Evolutionary conservation across 2,888 invertebrate species (phyloP).

Genomic region (Lucinisca nassula): DNA sequence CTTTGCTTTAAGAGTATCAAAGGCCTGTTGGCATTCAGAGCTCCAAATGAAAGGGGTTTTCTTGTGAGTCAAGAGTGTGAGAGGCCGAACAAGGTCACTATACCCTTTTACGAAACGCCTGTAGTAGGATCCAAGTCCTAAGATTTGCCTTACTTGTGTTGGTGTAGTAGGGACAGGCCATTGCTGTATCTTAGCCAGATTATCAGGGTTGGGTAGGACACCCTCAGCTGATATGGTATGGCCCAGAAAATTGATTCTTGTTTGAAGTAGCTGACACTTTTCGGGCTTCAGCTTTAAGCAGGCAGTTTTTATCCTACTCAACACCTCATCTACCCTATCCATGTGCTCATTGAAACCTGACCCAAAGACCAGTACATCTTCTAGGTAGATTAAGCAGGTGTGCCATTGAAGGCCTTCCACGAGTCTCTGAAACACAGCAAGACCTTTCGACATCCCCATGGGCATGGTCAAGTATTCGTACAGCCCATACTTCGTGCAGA

Average conservation of each 20-base stretch:
- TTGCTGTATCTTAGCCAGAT: constrained; percentile 36
- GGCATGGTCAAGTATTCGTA: constrained; percentile 50
- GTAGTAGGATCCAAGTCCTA: constrained; percentile 58
- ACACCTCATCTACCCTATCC: constrained; percentile 40
- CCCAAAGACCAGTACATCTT: constrained; percentile 64
- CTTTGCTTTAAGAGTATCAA: no score
- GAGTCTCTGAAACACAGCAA: constrained; percentile 41
- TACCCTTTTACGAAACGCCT: constrained; percentile 33
- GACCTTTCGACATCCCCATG: no score
- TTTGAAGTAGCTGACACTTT: constrained; percentile 56
- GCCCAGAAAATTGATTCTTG: constrained; percentile 48
- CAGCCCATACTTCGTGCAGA: constrained; percentile 40
- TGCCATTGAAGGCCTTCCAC: constrained; percentile 65
- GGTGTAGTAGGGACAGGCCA: constrained; percentile 37
- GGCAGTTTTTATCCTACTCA: constrained; percentile 44
- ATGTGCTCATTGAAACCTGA: constrained; percentile 56
- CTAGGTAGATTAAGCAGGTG: constrained; percentile 65
- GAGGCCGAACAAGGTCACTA: constrained; percentile 2
- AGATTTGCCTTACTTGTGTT: constrained; percentile 36
- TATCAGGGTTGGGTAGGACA: constrained; percentile 30
- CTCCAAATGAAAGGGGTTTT: constrained; percentile 35
- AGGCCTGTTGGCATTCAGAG: no score
- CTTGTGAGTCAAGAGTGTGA: no score
- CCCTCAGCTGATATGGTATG: constrained; percentile 52
- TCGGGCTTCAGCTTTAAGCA: constrained; percentile 54